These are phyloP conservation scores for Channallabes apus DNA, from an alignment of 2,797 vertebrate genomes.

Conservation along the genomic window DNA sequence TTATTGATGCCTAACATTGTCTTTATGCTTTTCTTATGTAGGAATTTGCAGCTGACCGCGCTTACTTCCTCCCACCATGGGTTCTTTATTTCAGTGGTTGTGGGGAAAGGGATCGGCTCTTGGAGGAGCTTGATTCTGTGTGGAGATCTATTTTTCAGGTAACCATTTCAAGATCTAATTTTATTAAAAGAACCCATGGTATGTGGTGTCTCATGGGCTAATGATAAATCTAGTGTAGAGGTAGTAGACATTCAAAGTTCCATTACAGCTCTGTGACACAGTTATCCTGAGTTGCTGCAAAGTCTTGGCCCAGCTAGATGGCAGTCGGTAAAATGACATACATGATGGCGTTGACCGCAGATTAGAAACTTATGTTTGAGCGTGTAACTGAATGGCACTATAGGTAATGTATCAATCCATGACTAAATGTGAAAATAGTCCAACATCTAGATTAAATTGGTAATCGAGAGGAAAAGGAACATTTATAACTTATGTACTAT, in stretches of 20 bases:
- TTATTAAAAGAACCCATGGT: not conserved
- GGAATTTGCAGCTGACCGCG: constrained; percentile 87
- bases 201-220: not conserved
- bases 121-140: constrained; percentile 69
- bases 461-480: not conserved
- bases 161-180: constrained; percentile 7
- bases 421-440: not conserved
- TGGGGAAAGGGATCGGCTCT: constrained; percentile 85
- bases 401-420: not conserved
- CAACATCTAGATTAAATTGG: not conserved
- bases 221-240: not conserved
- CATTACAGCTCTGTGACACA: not conserved
- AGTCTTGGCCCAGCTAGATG: not conserved
- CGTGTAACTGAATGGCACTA: not conserved
- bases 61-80: constrained; percentile 87
- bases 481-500: not conserved
- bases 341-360: not conserved
- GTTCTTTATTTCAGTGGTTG: constrained; percentile 91
- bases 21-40: constrained; percentile 52
- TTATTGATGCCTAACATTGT: not conserved
- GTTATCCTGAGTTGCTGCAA: not conserved
- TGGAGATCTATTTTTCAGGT: constrained; percentile 92
- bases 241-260: not conserved
- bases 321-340: too few relatives aligned
- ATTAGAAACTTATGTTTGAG: not conserved